A percentile compares a stretch with the other conserved stretches of the same genome.
phyloP scores from a whole-genome alignment of 2,888 invertebrate genomes.

The Sussaba pulchella region DNA sequence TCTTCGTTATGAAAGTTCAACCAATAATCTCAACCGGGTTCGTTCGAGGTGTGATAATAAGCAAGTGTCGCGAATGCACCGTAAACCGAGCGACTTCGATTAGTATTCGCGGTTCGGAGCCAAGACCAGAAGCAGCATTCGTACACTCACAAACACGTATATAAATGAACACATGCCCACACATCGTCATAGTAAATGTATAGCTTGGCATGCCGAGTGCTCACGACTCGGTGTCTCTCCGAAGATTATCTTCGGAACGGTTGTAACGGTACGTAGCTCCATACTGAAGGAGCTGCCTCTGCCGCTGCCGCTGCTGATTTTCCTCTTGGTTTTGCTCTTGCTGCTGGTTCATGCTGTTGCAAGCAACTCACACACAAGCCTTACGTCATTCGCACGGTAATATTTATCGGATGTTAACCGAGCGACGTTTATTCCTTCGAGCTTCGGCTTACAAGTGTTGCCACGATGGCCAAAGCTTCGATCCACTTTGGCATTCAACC shows the following conservation, averaged over 20 bases:
- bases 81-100: slow-evolving; percentile 22
- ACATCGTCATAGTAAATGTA: slow-evolving; percentile 34
- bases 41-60: neutral
- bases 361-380: slow-evolving; percentile 6
- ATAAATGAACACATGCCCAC: too few species aligned
- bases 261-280: slow-evolving; percentile 59
- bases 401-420: slow-evolving; percentile 50
- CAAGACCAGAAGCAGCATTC: slow-evolving; percentile 53
- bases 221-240: slow-evolving; percentile 55
- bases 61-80: slow-evolving; percentile 20
- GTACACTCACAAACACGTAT: too few species aligned
- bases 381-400: slow-evolving; percentile 49
- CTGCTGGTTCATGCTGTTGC: neutral
- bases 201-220: slow-evolving; percentile 26
- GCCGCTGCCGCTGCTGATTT: slow-evolving; percentile 19
- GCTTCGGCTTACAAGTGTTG: slow-evolving; percentile 2
- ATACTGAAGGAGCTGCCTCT: slow-evolving; percentile 43
- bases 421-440: slow-evolving; percentile 21
- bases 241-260: slow-evolving; percentile 64
- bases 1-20: too few species aligned
- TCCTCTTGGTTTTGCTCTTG: neutral
- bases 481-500: slow-evolving; percentile 19
- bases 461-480: neutral
- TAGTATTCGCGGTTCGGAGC: slow-evolving; percentile 38
- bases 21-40: too few species aligned